phyloP scores from a whole-genome alignment of 1,140 invertebrate genomes.

The Drosophila carrolli region DNA sequence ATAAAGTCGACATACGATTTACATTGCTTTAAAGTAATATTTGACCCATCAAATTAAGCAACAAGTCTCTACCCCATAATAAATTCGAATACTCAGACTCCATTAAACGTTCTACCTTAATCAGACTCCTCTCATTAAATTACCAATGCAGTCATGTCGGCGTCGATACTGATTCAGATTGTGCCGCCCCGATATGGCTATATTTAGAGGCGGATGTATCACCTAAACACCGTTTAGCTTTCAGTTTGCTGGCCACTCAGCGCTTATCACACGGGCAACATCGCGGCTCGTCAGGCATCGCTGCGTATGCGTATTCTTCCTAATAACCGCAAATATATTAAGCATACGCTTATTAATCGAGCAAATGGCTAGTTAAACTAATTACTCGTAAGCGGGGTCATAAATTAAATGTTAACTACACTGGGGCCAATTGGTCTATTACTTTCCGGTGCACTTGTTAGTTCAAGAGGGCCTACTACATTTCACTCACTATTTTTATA shows the following conservation, averaged over 20 bases:
- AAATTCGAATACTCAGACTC: background rate
- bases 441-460: background rate
- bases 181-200: constrained; percentile 11
- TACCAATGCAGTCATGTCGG: constrained; percentile 8
- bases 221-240: constrained; percentile 61
- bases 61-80: no score
- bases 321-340: constrained; percentile 13
- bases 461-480: background rate
- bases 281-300: constrained; percentile 37
- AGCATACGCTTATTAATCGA: constrained; percentile 12
- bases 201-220: constrained; percentile 25
- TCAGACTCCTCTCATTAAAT: constrained; percentile 18
- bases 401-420: constrained; percentile 31
- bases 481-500: background rate
- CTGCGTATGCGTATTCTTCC: constrained; percentile 52
- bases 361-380: constrained; percentile 22
- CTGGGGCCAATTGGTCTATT: constrained; percentile 11
- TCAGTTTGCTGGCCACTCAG: constrained; percentile 35
- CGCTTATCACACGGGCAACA: constrained; percentile 14
- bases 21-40: background rate
- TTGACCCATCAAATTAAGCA: no score
- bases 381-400: constrained; percentile 16
- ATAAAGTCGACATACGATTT: no score
- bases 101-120: background rate
- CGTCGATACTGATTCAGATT: constrained; percentile 20